A percentile compares a stretch with the other conserved stretches of the same genome.
These are phyloP conservation scores for Lophotriccus pileatus DNA, from an alignment of 2,797 vertebrate species.

Conservation along the genomic window DNA sequence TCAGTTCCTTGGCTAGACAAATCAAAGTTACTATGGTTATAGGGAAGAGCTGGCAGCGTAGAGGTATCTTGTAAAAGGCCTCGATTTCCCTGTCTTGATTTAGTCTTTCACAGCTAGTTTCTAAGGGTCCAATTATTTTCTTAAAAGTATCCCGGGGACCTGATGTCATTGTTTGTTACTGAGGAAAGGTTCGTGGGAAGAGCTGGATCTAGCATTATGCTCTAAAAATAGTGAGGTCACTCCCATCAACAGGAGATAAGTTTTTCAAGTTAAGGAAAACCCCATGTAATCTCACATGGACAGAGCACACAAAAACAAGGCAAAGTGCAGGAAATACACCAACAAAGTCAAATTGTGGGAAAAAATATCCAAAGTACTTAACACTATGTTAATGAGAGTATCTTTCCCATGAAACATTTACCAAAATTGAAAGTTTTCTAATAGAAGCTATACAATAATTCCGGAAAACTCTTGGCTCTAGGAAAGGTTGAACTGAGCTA, in stretches of 20 bases:
- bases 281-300: background rate
- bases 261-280: conserved; percentile 23
- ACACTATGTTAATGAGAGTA: background rate
- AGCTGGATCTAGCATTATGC: conserved; percentile 7
- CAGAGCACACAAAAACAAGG: background rate
- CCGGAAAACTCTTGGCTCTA: background rate
- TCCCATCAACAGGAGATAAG: conserved; percentile 30
- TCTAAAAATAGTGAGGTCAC: conserved; percentile 35
- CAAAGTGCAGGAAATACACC: background rate
- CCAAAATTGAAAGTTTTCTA: background rate
- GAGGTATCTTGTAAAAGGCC: background rate
- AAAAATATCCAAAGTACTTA: background rate
- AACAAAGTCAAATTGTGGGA: background rate
- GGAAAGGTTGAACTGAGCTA: background rate
- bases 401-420: background rate
- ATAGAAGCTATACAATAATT: background rate
- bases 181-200: conserved; percentile 3
- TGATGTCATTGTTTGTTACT: conserved; percentile 9
- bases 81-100: background rate
- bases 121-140: background rate
- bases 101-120: background rate
- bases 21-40: background rate
- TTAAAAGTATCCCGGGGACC: background rate
- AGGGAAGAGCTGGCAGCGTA: background rate
- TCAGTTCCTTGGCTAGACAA: background rate